phyloP scores from a whole-genome alignment of 1,140 invertebrate species.

The Helicoverpa zea region DNA sequence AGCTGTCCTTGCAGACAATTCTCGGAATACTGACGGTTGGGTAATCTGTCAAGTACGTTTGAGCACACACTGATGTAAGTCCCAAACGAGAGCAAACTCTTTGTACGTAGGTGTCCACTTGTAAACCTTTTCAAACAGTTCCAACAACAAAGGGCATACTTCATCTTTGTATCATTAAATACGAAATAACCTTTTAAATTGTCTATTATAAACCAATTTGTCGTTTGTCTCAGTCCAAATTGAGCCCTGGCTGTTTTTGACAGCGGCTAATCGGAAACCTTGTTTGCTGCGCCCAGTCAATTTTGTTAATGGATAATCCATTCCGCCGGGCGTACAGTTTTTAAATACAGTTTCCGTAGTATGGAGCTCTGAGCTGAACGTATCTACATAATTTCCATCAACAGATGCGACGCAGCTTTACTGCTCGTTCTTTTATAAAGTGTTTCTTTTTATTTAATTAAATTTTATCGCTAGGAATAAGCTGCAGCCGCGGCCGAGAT shows the following conservation, averaged over 20 bases:
- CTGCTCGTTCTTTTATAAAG: constrained; percentile 16
- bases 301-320: constrained; percentile 57
- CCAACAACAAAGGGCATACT: neutral
- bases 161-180: neutral
- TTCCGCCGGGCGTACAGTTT: constrained; percentile 35
- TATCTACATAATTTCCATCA: constrained; percentile 7
- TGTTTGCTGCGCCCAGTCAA: constrained; percentile 48
- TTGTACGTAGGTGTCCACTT: neutral
- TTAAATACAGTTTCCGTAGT: constrained; percentile 25
- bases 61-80: neutral
- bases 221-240: constrained; percentile 14
- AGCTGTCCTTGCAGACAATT: neutral
- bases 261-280: constrained; percentile 49
- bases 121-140: neutral
- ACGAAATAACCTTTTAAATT: neutral
- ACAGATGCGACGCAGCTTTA: constrained; percentile 1
- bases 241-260: constrained; percentile 47
- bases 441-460: constrained; percentile 48
- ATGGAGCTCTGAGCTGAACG: neutral
- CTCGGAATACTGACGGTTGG: neutral
- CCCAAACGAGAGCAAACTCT: neutral
- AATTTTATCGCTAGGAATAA: constrained; percentile 42
- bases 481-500: constrained; percentile 48
- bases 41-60: too few relatives aligned
- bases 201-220: neutral